Evolutionary conservation across 2,113 vertebrate species (phyloP), one percentile per base, ranked within the genome.

Genomic region (Charadrius vociferus): DNA sequence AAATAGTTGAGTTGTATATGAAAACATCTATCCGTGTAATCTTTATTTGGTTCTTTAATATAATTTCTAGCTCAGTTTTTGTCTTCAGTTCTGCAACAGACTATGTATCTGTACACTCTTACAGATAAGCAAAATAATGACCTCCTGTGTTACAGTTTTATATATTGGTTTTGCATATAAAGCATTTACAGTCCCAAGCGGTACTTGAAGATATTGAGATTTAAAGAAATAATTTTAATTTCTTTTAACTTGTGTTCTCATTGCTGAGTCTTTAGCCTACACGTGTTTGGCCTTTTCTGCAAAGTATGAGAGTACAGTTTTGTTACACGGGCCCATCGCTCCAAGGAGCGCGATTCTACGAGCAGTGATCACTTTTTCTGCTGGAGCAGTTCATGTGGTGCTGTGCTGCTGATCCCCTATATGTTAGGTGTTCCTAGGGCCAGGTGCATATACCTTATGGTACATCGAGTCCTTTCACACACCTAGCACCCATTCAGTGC

Each of bases 391-490:
- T 49, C 18, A 2, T 2, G 9, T 30, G 52, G 20, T 36, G 59
- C 16, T 12, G 2, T 36, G 56, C 32, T 21, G 16, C 30, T 12
- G 24, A 34, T 14, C 10, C 32, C 1, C 34, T 14, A 1, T 6
- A 6, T 3, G 2, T 53, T 10, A 19, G 58, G n/a, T 26, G 23
- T 58, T 50, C 59, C 29, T 20, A 47, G 23, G 30, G 26, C 53
- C 6, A 2, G 43, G 45, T 66, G 7, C 14, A 15, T 18, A 1
- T 14, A n/a, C n/a, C 15, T 56, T 26, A 17, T 13, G 19, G 3
- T 3, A 11, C 12, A 55, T 17, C 0, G 0, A 52, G 43, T 81
- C 58, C 7, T 59, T 82, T 85, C 3, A 1, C 17, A 8, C 41
- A 7, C 10, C 4, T 8, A 5, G 5, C 36, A 61, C 23, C 26